These are phyloP conservation scores for Patiria pectinifera DNA, from an alignment of 53 echinoderm and acorn worm species.

Conservation along the genomic window DNA sequence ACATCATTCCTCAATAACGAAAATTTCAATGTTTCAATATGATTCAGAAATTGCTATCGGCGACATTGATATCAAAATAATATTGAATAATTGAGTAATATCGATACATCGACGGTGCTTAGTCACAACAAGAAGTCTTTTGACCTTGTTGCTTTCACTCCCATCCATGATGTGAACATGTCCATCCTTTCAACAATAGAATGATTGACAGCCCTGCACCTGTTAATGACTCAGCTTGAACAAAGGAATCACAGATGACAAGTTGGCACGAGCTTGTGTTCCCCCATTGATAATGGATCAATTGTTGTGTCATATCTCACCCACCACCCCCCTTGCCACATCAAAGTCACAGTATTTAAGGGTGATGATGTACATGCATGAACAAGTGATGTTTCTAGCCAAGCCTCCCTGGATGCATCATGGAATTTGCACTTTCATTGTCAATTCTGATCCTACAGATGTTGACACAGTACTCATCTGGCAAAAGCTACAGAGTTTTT, in stretches of 20 bases:
- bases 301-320: slow-evolving; percentile 56
- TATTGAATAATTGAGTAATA: too few species aligned
- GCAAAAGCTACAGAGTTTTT: background rate
- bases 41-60: too few species aligned
- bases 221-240: slow-evolving; percentile 56
- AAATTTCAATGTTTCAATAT: too few species aligned
- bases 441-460: background rate
- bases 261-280: background rate
- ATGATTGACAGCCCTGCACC: slow-evolving; percentile 63
- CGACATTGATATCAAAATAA: too few species aligned
- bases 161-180: background rate
- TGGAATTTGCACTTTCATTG: slow-evolving; percentile 5
- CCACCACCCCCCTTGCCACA: slow-evolving; percentile 13
- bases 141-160: background rate
- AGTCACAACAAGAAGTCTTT: background rate
- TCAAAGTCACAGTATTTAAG: slow-evolving; percentile 10
- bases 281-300: slow-evolving; percentile 50
- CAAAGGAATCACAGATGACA: slow-evolving; percentile 65
- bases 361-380: slow-evolving; percentile 36
- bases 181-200: slow-evolving; percentile 42
- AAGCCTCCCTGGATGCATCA: background rate
- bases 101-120: too few species aligned
- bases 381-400: slow-evolving; percentile 29
- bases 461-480: background rate
- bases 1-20: too few species aligned